Conservation (phyloP, 2,888 invertebrate species). For the Gryllus longicercus region DNA sequence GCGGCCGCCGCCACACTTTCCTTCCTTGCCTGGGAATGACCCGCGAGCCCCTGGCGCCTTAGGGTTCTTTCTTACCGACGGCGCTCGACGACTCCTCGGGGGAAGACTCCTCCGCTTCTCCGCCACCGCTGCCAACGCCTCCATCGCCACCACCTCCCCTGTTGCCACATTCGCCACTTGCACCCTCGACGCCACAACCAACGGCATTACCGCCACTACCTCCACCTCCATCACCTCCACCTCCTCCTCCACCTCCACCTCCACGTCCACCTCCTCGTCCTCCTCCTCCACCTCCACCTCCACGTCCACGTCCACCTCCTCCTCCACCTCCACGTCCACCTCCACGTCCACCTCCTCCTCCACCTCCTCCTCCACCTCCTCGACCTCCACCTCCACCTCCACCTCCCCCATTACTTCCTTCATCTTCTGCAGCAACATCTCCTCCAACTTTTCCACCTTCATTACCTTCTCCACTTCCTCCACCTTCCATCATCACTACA, state of each 20-base stretch:
- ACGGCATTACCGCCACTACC: background rate
- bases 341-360: background rate
- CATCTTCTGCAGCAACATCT: conserved; percentile 18
- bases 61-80: background rate
- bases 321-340: too few relatives aligned
- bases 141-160: background rate
- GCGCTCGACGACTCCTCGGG: too few relatives aligned
- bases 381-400: background rate
- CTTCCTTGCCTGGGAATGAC: conserved; percentile 7
- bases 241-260: background rate
- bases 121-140: background rate
- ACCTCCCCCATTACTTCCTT: background rate
- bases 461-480: background rate
- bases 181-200: background rate
- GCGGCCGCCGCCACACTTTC: background rate
- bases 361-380: background rate
- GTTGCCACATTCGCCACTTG: conserved; percentile 20
- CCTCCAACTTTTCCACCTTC: background rate
- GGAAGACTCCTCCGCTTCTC: too few relatives aligned
- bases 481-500: background rate
- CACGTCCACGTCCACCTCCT: too few relatives aligned
- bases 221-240: background rate
- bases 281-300: background rate
- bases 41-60: conserved; percentile 4
- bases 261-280: background rate